Evolutionary conservation across 92 coral and sea anemone genomes (phyloP), one percentile per base, ranked within the genome.

Genomic region (Actinernus sp.): DNA sequence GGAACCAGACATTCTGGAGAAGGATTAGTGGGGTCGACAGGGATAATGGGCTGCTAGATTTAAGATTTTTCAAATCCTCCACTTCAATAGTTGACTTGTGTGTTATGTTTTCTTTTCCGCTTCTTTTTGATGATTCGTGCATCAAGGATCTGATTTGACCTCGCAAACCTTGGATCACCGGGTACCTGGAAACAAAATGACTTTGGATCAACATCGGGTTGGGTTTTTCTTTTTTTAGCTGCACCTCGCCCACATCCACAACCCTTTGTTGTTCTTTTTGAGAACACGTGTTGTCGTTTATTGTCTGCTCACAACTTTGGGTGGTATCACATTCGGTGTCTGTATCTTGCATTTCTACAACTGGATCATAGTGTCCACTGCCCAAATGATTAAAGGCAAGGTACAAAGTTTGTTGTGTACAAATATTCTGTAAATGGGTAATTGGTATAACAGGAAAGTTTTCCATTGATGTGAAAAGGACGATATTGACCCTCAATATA

Each of bases 321-420:
- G 55, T 25, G 11, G 30, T 36, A 21, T 46, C 10, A 20, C 45
- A 41, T 32, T 14, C 63, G 30, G 57, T 9, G 21, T 63, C n/a
- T 41, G 6, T 14, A 36, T 31, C 67, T 70, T 70, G 22, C 44
- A 33, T 45, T 54, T 77, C 69, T 49, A 65, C 75, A 39, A 67
- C 61, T 13, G 84, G 77, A 58, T 77, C 84, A 77, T 77, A 77
- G 63, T 77, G 84, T 14, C 76, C 76, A 67, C 77, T 8, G 7
- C 76, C 84, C 44, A 45, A 56, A 34, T 66, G 68, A 25, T 46
- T 31, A 58, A 77, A 67, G 3, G 84, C 84, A 30, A 77, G 53
- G 36, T 67, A 67, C 58, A 77, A 24, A 39, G 84, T 40, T 33
- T 54, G 46, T 11, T 66, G 6, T 10, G 52, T 67, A 41, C 75